Conservation (phyloP, 2,888 invertebrate species). For the Zele albiditarsus region DNA sequence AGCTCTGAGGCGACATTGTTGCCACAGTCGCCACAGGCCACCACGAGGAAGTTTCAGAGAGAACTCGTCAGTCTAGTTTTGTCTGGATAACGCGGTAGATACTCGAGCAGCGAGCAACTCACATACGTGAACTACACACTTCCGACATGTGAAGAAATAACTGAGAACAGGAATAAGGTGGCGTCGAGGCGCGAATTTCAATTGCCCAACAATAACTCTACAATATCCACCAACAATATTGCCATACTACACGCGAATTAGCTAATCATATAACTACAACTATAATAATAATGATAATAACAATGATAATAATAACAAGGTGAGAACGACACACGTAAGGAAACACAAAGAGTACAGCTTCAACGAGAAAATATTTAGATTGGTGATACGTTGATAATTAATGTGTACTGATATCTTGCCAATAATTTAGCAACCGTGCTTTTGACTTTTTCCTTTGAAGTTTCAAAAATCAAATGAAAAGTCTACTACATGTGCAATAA, state of each 20-base stretch:
- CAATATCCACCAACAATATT: too few relatives aligned
- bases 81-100: slow-evolving; percentile 59
- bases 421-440: slow-evolving; percentile 52
- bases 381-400: slow-evolving; percentile 34
- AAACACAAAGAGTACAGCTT: too few relatives aligned
- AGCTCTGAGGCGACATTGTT: slow-evolving; percentile 33
- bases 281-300: too few relatives aligned
- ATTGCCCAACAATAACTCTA: too few relatives aligned
- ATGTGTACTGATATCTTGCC: slow-evolving; percentile 53
- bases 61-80: slow-evolving; percentile 63
- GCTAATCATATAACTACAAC: too few relatives aligned
- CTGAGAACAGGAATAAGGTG: slow-evolving; percentile 39
- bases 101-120: slow-evolving; percentile 45
- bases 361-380: too few relatives aligned
- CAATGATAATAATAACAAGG: too few relatives aligned
- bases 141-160: slow-evolving; percentile 62
- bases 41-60: slow-evolving; percentile 54
- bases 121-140: neutral
- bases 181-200: neutral
- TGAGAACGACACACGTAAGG: too few relatives aligned
- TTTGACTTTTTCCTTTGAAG: neutral
- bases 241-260: too few relatives aligned
- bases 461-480: neutral
- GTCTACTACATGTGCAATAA: too few relatives aligned
- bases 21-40: slow-evolving; percentile 40